phyloP scores from a whole-genome alignment of 1,140 invertebrate genomes.

The Akabosia matsudoensis region DNA sequence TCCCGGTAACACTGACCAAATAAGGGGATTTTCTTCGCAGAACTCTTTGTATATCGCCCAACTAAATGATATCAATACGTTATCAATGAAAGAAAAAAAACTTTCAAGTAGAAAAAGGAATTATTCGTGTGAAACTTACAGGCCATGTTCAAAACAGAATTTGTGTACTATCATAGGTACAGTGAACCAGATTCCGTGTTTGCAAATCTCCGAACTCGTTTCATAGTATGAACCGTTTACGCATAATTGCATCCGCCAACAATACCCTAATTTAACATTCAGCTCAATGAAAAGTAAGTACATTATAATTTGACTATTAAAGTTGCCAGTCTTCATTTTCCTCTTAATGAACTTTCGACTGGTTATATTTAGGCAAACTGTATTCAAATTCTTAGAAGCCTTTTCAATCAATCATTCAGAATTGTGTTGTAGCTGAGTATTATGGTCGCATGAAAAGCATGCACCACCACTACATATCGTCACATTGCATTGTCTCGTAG shows the following conservation, averaged over 20 bases:
- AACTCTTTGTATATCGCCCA: slow-evolving; percentile 41
- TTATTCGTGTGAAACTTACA: slow-evolving; percentile 29
- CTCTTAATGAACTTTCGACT: no score
- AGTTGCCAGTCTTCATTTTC: no score
- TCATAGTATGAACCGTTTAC: slow-evolving; percentile 18
- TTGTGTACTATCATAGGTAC: slow-evolving; percentile 26
- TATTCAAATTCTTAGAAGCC: no score
- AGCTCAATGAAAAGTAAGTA: no score
- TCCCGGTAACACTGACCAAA: slow-evolving; percentile 36
- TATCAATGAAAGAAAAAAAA: slow-evolving; percentile 17
- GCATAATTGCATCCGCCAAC: slow-evolving; percentile 37
- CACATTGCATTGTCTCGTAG: no score
- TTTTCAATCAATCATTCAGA: no score
- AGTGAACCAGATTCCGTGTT: slow-evolving; percentile 37
- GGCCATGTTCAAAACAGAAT: slow-evolving; percentile 36
- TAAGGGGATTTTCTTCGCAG: slow-evolving; percentile 31
- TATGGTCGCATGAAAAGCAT: no score
- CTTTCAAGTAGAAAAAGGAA: not conserved
- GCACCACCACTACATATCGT: no score
- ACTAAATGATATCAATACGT: slow-evolving; percentile 13
- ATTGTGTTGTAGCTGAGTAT: no score
- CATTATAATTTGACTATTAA: no score
- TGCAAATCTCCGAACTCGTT: not conserved
- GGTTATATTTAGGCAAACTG: no score
- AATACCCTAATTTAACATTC: not conserved